Evolutionary conservation across 2,888 invertebrate genomes (phyloP), one percentile per base, ranked within the genome.

Genomic region (Athetis lepigone): DNA sequence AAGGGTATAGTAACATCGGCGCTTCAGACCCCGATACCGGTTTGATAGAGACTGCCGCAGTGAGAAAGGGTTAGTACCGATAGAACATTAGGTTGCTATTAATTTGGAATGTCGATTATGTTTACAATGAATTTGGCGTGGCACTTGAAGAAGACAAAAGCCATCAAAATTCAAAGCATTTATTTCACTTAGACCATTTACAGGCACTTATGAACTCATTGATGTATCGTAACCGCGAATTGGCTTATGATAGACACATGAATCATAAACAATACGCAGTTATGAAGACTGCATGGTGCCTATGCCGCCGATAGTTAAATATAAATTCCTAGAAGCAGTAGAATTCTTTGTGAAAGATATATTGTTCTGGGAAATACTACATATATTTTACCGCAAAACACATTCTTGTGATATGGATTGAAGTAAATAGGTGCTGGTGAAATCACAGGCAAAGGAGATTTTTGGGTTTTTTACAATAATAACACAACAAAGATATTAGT

Each of bases 1-100:
- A 82, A 80, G 89, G 89, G 86, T 87, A 84, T 77, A 78, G 77
- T 75, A 76, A 76, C 75, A 78, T 75, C 75, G 83, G 83, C 81
- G 82, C 78, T 80, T 86, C 82, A 80, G 83, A 84, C 80, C 86
- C 85, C 74, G 72, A 82, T 82, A 81, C 85, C 84, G 82, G 86
- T 86, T 88, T 83, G 85, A 88, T 85, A 82, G 86, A 87, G 86
- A 87, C 88, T 86, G 85, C 81, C 83, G 68, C 67, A 75, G 78
- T 75, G 75, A 51, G 78, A 84, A 88, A 88, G 89, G 92, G 90
- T 88, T 88, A 83, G 86, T 85, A 83, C 80, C 81, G 80, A 75
- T 76, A 79, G 84, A 81, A 84, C 83, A 72, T 75, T 68, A 81
- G 77, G 60, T 75, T 18, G 50, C 46, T 66, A 72, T 76, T 54